Evolutionary conservation across 2,797 vertebrate species (phyloP), one percentile per base, ranked within the genome.

Genomic region (Hafferia zeledoni): DNA sequence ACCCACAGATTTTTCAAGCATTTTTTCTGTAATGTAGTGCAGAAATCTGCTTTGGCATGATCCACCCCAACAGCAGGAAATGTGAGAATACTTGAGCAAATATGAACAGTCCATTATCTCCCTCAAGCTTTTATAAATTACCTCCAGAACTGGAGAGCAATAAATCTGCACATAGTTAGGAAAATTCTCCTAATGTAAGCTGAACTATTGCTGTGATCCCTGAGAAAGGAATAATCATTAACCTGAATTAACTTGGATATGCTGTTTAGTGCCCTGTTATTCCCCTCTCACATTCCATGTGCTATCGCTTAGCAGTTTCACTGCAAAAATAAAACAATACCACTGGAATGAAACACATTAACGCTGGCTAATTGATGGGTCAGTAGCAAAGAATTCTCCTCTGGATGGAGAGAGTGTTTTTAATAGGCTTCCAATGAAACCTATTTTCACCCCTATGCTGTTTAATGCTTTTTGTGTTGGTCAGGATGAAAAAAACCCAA

Each of bases 101-200:
- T 93, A 46, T 6, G 28, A 94, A 61, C 43, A 76, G 50, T 13
- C 43, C 22, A 20, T 65, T 30, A 50, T 56, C 37, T 90, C 49
- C 14, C 50, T 83, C 52, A 86, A 82, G 39, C 10, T 61, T 90
- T 88, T 75, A 46, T 39, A 78, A 57, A 65, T 68, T 55, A 79
- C 47, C 75, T 76, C 13, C 0, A 0, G 60, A 92, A 59, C 47
- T 23, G 24, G 19, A 8, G 41, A 78, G 30, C 30, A 72, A 63
- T 71, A 81, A 70, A 88, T 92, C 72, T 83, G 49, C 41, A 61
- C 11, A 16, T 60, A 81, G 81, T 84, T 82, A 86, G 61, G 67
- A 72, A 93, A 92, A 75, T 33, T 83, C 31, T 79, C 24, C 43
- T 64, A 39, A 87, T 41, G 35, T 63, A 69, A 93, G n/a, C 24